Evolutionary conservation across 1,140 invertebrate species (phyloP).

Genomic region (Apis dorsata): DNA sequence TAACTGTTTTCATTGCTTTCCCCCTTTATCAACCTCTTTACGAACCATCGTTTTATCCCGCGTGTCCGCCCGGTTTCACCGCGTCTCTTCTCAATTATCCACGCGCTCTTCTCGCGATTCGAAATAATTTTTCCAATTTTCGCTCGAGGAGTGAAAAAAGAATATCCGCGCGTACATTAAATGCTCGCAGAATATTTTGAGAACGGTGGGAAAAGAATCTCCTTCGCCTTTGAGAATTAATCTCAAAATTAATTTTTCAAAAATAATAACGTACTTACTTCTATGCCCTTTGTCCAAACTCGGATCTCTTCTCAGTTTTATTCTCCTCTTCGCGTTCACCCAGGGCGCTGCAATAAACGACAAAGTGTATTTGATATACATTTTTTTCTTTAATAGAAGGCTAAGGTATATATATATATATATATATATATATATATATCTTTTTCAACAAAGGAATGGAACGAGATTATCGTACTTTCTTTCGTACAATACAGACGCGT

Average conservation of each 20-base stretch:
- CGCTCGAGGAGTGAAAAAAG: neutral
- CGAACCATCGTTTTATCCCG: slow-evolving; percentile 25
- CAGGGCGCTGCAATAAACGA: slow-evolving; percentile 81
- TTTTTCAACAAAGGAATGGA: slow-evolving; percentile 21
- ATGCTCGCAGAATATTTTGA: too few species aligned
- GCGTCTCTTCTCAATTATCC: neutral
- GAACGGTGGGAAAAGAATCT: too few species aligned
- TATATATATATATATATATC: too few species aligned
- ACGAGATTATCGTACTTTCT: slow-evolving; percentile 21
- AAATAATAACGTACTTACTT: slow-evolving; percentile 83
- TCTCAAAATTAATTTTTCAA: too few species aligned
- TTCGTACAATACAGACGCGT: slow-evolving; percentile 55
- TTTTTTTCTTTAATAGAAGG: neutral
- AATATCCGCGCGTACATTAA: neutral
- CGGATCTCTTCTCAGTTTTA: slow-evolving; percentile 88
- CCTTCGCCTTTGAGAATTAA: too few species aligned
- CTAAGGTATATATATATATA: too few species aligned
- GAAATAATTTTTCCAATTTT: neutral
- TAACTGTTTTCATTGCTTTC: slow-evolving; percentile 10
- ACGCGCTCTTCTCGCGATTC: neutral
- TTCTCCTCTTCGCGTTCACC: slow-evolving; percentile 85
- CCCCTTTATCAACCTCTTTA: slow-evolving; percentile 10
- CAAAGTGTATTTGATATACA: neutral
- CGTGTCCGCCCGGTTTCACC: slow-evolving; percentile 9
- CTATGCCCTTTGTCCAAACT: slow-evolving; percentile 89